A percentile compares a stretch with the other conserved stretches of the same genome.
phyloP scores from a whole-genome alignment of 2,113 vertebrate species.

The Phylloscopus trochiloides region DNA sequence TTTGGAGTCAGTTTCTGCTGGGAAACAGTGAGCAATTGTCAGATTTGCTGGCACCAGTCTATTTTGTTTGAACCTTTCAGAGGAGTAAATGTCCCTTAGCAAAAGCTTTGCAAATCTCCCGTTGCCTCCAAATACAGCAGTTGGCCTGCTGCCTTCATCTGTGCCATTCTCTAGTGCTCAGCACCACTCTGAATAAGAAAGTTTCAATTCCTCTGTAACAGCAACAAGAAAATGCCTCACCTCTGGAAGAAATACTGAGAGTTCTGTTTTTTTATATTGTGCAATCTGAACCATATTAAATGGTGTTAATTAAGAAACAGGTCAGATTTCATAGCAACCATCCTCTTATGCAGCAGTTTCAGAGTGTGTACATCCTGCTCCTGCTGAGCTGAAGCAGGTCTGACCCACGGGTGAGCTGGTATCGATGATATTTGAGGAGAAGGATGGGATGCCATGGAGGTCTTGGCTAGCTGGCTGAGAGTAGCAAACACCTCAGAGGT shows the following conservation, averaged over 20 bases:
- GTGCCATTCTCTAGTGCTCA: fast-evolving
- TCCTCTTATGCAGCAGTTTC: neutral
- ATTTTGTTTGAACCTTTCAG: neutral
- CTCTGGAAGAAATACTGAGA: neutral
- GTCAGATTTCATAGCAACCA: neutral
- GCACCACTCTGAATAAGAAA: neutral
- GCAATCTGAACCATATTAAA: neutral
- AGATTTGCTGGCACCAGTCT: neutral
- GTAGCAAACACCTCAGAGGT: neutral
- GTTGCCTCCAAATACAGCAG: neutral
- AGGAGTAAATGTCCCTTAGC: neutral
- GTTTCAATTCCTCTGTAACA: neutral
- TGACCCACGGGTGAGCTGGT: too few species aligned
- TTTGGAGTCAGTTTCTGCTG: neutral
- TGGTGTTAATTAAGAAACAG: neutral
- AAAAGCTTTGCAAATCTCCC: neutral
- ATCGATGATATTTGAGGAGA: neutral
- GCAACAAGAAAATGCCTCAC: neutral
- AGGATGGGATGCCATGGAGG: neutral
- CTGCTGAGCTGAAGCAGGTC: neutral
- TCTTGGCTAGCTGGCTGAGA: neutral
- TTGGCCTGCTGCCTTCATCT: neutral
- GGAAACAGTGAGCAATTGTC: neutral
- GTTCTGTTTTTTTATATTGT: neutral
- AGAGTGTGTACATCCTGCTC: fast-evolving